A percentile compares a stretch with the other conserved stretches of the same genome.
Evolutionary conservation across 1,140 invertebrate species (phyloP).

Genomic region (Agraylea sexmaculata): DNA sequence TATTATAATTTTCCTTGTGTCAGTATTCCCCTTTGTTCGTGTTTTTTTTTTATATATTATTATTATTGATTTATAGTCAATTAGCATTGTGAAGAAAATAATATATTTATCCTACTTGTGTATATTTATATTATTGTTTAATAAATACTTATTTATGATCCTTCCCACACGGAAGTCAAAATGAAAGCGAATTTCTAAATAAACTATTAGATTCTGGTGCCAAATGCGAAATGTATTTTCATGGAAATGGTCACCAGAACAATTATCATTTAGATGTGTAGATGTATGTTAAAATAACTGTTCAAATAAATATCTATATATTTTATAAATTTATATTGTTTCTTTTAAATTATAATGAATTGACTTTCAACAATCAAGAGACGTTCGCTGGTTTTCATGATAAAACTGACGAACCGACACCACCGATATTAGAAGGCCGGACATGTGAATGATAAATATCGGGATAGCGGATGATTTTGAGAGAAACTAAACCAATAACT

Average conservation of each 20-base stretch:
- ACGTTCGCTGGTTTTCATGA: too few relatives aligned
- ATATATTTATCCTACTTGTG: slow-evolving; percentile 1
- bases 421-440: too few relatives aligned
- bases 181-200: slow-evolving; percentile 23
- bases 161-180: slow-evolving; percentile 10
- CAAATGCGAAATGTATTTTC: slow-evolving; percentile 20
- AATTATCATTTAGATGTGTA: slow-evolving; percentile 18
- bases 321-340: too few relatives aligned
- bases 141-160: slow-evolving; percentile 1
- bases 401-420: too few relatives aligned
- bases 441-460: too few relatives aligned
- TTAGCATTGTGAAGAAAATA: neutral
- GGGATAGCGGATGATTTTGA: too few relatives aligned
- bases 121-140: neutral
- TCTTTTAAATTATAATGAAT: too few relatives aligned
- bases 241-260: slow-evolving; percentile 22
- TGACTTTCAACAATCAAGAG: too few relatives aligned
- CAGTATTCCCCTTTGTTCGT: slow-evolving; percentile 1
- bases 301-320: slow-evolving; percentile 23
- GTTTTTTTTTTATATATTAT: slow-evolving; percentile 9
- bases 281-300: slow-evolving; percentile 20
- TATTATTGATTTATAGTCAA: neutral
- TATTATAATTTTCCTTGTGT: slow-evolving; percentile 3
- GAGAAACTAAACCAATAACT: too few relatives aligned
- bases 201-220: slow-evolving; percentile 21